These are phyloP conservation scores for Apomyelois bistriatella DNA, from an alignment of 2,888 invertebrate genomes.

Conservation along the genomic window DNA sequence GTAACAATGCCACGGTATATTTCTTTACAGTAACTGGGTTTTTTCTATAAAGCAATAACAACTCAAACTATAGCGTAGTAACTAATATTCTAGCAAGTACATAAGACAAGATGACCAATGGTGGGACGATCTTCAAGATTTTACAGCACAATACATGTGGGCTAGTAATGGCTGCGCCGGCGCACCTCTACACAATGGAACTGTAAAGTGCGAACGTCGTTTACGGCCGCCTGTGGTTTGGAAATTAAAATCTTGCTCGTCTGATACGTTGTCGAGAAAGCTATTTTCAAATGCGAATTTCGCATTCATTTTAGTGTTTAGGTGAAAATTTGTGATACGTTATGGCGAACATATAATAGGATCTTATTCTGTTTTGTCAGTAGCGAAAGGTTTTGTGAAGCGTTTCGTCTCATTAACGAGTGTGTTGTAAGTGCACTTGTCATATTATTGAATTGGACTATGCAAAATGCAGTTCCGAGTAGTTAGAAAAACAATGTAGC, in stretches of 20 bases:
- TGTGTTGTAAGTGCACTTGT: too few relatives aligned
- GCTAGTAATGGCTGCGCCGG: slow-evolving; percentile 41
- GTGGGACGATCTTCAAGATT: slow-evolving; percentile 41
- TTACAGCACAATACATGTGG: slow-evolving; percentile 49
- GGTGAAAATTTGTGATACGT: not conserved
- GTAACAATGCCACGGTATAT: too few relatives aligned
- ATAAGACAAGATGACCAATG: slow-evolving; percentile 23
- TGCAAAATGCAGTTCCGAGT: too few relatives aligned
- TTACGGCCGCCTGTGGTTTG: slow-evolving; percentile 74
- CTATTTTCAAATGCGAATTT: slow-evolving; percentile 16
- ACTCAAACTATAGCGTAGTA: too few relatives aligned
- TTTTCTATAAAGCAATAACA: too few relatives aligned
- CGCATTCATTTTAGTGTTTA: slow-evolving; percentile 6
- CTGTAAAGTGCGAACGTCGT: slow-evolving; percentile 71
- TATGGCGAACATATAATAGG: slow-evolving; percentile 7
- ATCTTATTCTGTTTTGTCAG: too few relatives aligned
- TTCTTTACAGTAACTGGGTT: too few relatives aligned
- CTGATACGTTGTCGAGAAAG: slow-evolving; percentile 46
- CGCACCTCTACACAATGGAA: slow-evolving; percentile 62
- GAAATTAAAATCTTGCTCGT: slow-evolving; percentile 76
- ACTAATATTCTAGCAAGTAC: too few relatives aligned
- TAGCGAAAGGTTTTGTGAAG: too few relatives aligned
- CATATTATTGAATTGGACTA: too few relatives aligned
- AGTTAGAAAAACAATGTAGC: too few relatives aligned
- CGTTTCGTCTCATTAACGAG: too few relatives aligned